A percentile compares a stretch with the other conserved stretches of the same genome.
Evolutionary conservation across 2,113 vertebrate species (phyloP).

Genomic region (Promerops cafer): DNA sequence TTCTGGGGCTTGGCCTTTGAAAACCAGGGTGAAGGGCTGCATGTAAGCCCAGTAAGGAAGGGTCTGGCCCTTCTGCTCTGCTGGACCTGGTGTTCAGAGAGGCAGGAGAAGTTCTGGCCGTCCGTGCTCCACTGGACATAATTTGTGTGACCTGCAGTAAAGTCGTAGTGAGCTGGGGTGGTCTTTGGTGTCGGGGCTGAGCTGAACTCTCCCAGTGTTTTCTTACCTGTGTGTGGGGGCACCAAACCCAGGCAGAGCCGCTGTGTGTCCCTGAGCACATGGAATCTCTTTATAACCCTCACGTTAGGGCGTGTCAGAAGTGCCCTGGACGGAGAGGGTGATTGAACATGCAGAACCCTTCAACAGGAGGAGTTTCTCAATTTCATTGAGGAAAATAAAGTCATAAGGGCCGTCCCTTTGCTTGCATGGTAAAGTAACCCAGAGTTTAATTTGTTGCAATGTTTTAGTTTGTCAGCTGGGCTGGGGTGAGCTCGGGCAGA

Average conservation of each 20-base stretch:
- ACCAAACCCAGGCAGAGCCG: neutral
- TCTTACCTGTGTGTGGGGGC: neutral
- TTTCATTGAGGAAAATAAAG: neutral
- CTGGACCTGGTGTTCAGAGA: neutral
- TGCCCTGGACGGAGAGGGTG: neutral
- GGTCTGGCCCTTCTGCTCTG: neutral
- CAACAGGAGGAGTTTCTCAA: neutral
- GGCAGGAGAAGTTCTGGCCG: neutral
- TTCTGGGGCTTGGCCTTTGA: neutral
- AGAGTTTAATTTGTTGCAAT: neutral
- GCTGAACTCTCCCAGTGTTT: fast-evolving
- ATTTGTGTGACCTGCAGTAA: neutral
- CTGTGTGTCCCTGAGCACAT: neutral
- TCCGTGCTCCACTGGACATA: neutral
- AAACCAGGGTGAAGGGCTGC: neutral
- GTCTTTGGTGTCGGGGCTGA: neutral
- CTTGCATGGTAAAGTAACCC: neutral
- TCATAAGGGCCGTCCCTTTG: neutral
- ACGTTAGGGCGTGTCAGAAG: neutral
- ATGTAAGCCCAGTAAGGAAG: neutral
- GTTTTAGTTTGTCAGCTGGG: neutral
- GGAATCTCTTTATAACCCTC: neutral
- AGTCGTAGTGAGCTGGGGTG: neutral
- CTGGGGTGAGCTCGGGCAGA: fast-evolving
- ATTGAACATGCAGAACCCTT: neutral